Conservation (phyloP, 2,113 vertebrate genomes). For the Ancistrus triradiatus region DNA sequence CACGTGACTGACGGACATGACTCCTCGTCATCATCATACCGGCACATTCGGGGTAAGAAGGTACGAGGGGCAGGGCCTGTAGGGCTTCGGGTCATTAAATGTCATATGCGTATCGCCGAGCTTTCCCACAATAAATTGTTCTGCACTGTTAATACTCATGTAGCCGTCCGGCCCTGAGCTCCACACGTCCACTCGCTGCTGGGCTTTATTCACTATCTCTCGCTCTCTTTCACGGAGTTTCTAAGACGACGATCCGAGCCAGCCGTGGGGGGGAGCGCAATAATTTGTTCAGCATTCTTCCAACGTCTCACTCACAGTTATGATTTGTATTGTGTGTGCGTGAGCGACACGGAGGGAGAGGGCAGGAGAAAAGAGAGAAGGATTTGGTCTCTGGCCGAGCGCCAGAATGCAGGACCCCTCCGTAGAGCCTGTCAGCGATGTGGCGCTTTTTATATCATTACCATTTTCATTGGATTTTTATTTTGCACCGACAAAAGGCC, state of each 20-base stretch:
- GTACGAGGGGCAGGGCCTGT: too few species aligned
- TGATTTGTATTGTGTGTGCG: conserved; percentile 45
- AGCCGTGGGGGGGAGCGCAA: conserved; percentile 39
- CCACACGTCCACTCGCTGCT: conserved; percentile 14
- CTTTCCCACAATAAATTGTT: conserved; percentile 45
- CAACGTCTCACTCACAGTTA: conserved; percentile 48
- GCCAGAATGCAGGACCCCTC: conserved; percentile 50
- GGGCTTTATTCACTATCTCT: conserved; percentile 3
- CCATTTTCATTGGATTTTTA: conserved; percentile 82
- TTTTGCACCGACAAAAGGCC: conserved; percentile 68
- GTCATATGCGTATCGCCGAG: too few species aligned
- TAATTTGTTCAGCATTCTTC: conserved; percentile 54
- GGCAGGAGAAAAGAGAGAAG: conserved; percentile 50
- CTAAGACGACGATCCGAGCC: conserved; percentile 39
- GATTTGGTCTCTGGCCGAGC: conserved; percentile 56
- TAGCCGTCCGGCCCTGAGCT: conserved; percentile 38
- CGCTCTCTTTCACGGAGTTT: conserved; percentile 17
- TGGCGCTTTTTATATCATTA: conserved; percentile 71
- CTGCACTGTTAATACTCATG: conserved; percentile 45
- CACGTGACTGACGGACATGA: too few species aligned
- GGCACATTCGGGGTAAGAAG: too few species aligned
- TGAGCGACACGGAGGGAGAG: conserved; percentile 15
- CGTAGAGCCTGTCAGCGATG: conserved; percentile 54
- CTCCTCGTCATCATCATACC: too few species aligned
- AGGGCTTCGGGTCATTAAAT: too few species aligned